phyloP scores from a whole-genome alignment of 2,113 vertebrate genomes.

The Syngnathus scovelli region DNA sequence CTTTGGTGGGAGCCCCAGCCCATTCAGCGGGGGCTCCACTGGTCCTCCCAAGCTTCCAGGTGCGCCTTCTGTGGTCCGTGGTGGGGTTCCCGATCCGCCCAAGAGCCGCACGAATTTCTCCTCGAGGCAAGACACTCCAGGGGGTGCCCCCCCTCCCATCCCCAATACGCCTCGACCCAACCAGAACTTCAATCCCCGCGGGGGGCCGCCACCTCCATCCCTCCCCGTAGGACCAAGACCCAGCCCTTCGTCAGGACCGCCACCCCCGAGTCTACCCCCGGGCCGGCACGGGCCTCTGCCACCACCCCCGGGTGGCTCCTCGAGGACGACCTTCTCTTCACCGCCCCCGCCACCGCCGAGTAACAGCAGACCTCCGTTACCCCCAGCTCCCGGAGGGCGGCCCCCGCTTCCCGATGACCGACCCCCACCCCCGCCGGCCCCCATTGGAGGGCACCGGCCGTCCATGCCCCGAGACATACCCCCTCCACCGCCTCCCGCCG shows the following conservation, averaged over 20 bases:
- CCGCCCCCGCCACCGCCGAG: constrained; percentile 46
- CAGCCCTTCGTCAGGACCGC: constrained; percentile 49
- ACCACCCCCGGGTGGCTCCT: constrained; percentile 50
- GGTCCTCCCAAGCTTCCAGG: constrained; percentile 67
- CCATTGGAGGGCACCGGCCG: constrained; percentile 66
- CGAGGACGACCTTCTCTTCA: constrained; percentile 30
- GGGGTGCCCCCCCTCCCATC: constrained; percentile 72
- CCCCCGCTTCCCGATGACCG: constrained; percentile 72
- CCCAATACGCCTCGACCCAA: constrained; percentile 81
- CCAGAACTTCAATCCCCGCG: constrained; percentile 61
- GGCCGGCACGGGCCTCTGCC: constrained; percentile 65
- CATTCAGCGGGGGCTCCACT: constrained; percentile 58
- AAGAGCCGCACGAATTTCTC: constrained; percentile 70
- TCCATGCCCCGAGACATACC: constrained; percentile 70
- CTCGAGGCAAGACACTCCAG: constrained; percentile 70
- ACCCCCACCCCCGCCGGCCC: constrained; percentile 68
- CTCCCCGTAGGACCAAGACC: constrained; percentile 65
- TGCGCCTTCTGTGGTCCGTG: constrained; percentile 51
- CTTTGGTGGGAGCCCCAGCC: constrained; percentile 66
- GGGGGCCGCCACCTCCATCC: constrained; percentile 64
- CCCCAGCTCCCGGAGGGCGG: constrained; percentile 65
- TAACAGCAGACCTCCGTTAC: constrained; percentile 40
- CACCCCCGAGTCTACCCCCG: constrained; percentile 67
- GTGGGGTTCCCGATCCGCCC: constrained; percentile 67
- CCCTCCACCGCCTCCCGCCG: constrained; percentile 70